Percentiles rank a stretch among this genome's conserved stretches.
Evolutionary conservation across 2,888 invertebrate genomes (phyloP).

Genomic region (Aporophyla lueneburgensis): DNA sequence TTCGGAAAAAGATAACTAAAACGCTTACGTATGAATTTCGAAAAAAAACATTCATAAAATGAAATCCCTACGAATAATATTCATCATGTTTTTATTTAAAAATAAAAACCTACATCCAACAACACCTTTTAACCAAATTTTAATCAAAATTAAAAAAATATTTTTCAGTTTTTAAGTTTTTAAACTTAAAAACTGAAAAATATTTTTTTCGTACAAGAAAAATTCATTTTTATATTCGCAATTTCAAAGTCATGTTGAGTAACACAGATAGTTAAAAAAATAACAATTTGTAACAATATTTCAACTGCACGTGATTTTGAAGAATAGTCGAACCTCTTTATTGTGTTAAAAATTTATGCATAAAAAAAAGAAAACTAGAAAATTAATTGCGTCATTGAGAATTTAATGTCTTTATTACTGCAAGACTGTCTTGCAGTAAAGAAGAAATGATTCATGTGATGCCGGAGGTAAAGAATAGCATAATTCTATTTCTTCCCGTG

Average conservation of each 20-base stretch:
- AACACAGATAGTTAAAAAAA: background rate
- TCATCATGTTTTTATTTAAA: background rate
- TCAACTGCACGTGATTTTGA: conserved; percentile 13
- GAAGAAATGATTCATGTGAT: no score
- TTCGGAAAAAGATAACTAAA: background rate
- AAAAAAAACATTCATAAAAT: background rate
- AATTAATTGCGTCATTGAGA: background rate
- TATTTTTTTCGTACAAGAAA: background rate
- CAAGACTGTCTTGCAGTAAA: background rate
- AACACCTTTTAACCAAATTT: background rate
- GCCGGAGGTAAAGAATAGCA: no score
- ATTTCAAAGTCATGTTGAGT: conserved; percentile 5
- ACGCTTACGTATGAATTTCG: background rate
- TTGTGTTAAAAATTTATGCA: background rate
- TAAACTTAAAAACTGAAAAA: background rate
- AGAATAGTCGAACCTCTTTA: background rate
- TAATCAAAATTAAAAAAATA: no score
- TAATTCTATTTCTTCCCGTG: no score
- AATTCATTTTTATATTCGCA: background rate
- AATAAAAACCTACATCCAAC: background rate
- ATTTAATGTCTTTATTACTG: background rate
- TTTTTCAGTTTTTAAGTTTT: no score
- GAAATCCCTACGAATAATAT: background rate
- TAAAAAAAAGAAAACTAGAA: background rate
- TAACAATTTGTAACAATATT: background rate